phyloP scores from a whole-genome alignment of 2,797 vertebrate species.

The Geotrypetes seraphini region DNA sequence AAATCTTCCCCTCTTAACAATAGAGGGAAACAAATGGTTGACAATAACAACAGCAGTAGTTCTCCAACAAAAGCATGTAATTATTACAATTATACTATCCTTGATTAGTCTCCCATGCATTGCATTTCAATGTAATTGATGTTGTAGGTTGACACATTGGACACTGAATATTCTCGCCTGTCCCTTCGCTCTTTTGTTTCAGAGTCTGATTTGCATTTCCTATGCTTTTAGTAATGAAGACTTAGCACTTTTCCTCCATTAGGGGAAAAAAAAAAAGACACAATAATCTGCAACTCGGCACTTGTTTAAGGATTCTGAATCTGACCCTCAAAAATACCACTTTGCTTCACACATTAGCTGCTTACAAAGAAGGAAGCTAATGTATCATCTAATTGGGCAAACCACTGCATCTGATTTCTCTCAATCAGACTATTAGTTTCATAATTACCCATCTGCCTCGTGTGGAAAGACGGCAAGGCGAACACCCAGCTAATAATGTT shows the following conservation, averaged over 20 bases:
- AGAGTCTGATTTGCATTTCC: slow-evolving; percentile 78
- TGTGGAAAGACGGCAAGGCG: slow-evolving; percentile 91
- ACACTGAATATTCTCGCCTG: slow-evolving; percentile 94
- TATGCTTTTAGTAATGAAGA: slow-evolving; percentile 94
- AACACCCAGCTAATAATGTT: slow-evolving; percentile 98
- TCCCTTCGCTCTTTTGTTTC: slow-evolving; percentile 89
- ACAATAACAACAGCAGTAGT: slow-evolving; percentile 80
- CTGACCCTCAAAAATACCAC: slow-evolving; percentile 88
- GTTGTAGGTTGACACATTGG: slow-evolving; percentile 97
- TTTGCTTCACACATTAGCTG: slow-evolving; percentile 98
- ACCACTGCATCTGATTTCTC: slow-evolving; percentile 98
- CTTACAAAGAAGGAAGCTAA: slow-evolving; percentile 99
- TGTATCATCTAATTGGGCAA: slow-evolving; percentile 99
- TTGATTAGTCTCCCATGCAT: slow-evolving; percentile 90
- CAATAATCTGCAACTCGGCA: slow-evolving; percentile 82
- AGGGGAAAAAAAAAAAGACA: slow-evolving; percentile 70
- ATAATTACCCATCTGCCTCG: slow-evolving; percentile 99
- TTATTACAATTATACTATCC: slow-evolving; percentile 92
- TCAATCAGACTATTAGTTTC: slow-evolving; percentile 99
- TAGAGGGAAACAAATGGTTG: slow-evolving; percentile 81
- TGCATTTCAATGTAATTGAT: slow-evolving; percentile 98
- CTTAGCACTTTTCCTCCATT: slow-evolving; percentile 95
- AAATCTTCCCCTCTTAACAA: slow-evolving; percentile 52
- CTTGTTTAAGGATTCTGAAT: slow-evolving; percentile 92
- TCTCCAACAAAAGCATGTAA: slow-evolving; percentile 81